Percentiles rank a stretch among this genome's conserved stretches.
Evolutionary conservation across 2,797 vertebrate species (phyloP).

Genomic region (Poecilia wingei): DNA sequence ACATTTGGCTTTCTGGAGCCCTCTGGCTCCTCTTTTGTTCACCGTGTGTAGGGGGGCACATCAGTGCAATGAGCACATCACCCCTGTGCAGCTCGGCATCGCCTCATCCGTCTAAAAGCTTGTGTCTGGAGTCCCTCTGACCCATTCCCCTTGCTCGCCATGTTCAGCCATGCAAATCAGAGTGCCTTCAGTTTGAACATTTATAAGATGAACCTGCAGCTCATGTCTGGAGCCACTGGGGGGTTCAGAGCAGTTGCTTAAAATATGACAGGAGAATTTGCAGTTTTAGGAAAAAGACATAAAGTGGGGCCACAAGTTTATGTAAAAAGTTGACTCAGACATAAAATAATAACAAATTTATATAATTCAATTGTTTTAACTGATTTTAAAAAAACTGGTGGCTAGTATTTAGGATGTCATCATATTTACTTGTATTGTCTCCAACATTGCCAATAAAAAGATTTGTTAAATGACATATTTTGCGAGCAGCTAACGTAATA

Average conservation of each 20-base stretch:
- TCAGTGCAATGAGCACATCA: slow-evolving; percentile 57
- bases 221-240: slow-evolving; percentile 38
- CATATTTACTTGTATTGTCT: not conserved
- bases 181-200: slow-evolving; percentile 67
- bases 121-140: slow-evolving; percentile 64
- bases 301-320: not conserved
- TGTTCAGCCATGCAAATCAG: slow-evolving; percentile 74
- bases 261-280: slow-evolving; percentile 15
- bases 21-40: slow-evolving; percentile 48
- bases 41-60: slow-evolving; percentile 48
- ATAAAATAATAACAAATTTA: not conserved
- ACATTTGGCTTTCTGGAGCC: slow-evolving; percentile 19
- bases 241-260: slow-evolving; percentile 14
- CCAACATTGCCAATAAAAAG: not conserved
- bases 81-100: slow-evolving; percentile 42
- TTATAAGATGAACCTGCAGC: slow-evolving; percentile 59
- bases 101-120: slow-evolving; percentile 70
- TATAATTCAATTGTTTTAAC: not conserved
- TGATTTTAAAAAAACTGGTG: not conserved
- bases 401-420: not conserved
- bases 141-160: slow-evolving; percentile 59
- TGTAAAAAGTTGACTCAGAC: not conserved
- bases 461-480: not conserved
- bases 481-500: too few relatives aligned
- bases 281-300: slow-evolving; percentile 28